Evolutionary conservation across 2,888 invertebrate species (phyloP), one percentile per base, ranked within the genome.

Genomic region (Caenorhabditis parvicauda): DNA sequence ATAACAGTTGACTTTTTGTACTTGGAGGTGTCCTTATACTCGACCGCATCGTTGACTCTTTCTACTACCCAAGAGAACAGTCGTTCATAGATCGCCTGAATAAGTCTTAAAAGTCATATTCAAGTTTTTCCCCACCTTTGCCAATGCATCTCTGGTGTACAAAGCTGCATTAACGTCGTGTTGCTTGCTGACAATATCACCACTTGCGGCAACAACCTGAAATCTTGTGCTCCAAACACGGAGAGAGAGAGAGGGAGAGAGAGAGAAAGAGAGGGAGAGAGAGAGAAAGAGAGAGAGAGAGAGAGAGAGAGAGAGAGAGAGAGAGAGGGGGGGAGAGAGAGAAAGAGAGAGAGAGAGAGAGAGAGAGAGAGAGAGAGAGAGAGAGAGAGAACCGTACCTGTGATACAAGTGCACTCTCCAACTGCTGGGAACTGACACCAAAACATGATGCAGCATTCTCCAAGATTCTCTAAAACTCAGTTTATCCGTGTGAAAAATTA

Each of bases 21-120:
- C 2, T 54, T 47, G 2, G 63, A 61, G 39, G 41, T 55, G 38
- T 56, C 51, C 29, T 64, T 48, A 3, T 61, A 54, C n/a, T 14
- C 54, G 66, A 96, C 92, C 1, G 91, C 91, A 63, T 89, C 87
- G 85, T 98, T 98, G 49, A 96, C 91, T 82, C 89, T 87, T 39
- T 87, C 87, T 17, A 96, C 94, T 59, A 95, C 91, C 91, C 92
- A 94, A 0, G 90, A 88, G 84, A 96, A 96, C 49, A 96, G 86
- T 21, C 93, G 86, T 79, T 95, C 94, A 80, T 96, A 96, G 25
- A 95, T 55, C 2, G 72, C 70, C 66, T 71, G 22, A 28, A 59
- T 22, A 17, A 28, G 24, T 41, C 41, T 47, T 27, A 12, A 35
- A 25, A 41, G n/a, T 24, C 12, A 7, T 32, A 38, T 2, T 29